Base-by-base conservation (phyloP, 1,140 invertebrate genomes). In the Phenacoccus solenopsis region DNA sequence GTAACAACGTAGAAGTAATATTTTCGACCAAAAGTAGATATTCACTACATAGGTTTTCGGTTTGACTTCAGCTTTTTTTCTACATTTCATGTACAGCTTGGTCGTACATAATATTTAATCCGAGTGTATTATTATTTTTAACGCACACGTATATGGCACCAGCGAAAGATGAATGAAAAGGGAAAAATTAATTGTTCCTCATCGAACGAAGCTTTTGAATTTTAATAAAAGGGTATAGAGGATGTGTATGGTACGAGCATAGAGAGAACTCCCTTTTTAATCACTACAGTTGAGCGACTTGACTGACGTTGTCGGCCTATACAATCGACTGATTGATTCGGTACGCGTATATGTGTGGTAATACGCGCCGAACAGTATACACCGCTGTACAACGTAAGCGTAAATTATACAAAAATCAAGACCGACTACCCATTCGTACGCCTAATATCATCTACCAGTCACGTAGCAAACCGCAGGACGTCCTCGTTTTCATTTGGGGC, bases 131-230 rank as follows among this genome's bases (percentile, higher is more conserved):
- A 49, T 13, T 32, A 32, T 32, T 49, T 49, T 49, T 49, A 3
- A 49, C 38, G 20, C 38, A 16, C 12, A 4, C 5, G 2, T 10
- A 16, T 16, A 13, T 13, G 13, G 5, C 5, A 32, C 30, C 5
- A 32, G 30, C 5, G 30, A 32, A 32, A 32, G 30, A 32, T 5
- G 13, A 32, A 32, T 49, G 38, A 49, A 49, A 49, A 49, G 38
- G 38, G 38, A 49, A 49, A 49, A 49, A 49, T 49, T 49, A 49
- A 49, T 49, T 49, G 38, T 49, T 49, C 38, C 38, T 49, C 38
- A 49, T 49, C 38, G 38, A 49, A 49, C 38, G 38, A 49, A n/a
- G 38, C 38, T 49, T 49, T 49, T 49, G 38, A 49, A 49, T 49
- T 49, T 49, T 49, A 49, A 49, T 49, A 49, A 49, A 49, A 49